phyloP scores from a whole-genome alignment of 2,888 invertebrate genomes.

The Spilosoma lubricipeda region DNA sequence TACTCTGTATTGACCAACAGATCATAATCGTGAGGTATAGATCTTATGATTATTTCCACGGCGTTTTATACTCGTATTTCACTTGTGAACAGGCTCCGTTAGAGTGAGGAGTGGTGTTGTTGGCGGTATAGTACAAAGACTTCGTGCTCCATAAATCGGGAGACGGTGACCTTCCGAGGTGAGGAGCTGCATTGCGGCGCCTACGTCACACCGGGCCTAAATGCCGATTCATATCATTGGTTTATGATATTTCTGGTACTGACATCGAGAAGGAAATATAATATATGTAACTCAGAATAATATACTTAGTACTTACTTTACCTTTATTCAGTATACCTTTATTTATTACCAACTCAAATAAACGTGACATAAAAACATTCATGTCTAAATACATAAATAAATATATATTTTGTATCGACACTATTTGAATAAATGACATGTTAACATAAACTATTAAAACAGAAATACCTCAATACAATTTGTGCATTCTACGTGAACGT shows the following conservation, averaged over 20 bases:
- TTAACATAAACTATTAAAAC: neutral
- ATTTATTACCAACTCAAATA: neutral
- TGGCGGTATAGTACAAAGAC: slow-evolving; percentile 75
- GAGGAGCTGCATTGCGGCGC: slow-evolving; percentile 47
- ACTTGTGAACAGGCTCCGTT: slow-evolving; percentile 60
- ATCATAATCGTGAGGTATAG: slow-evolving; percentile 50
- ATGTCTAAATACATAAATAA: no score
- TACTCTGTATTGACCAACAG: slow-evolving; percentile 47
- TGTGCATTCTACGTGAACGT: neutral
- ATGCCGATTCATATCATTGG: slow-evolving; percentile 40
- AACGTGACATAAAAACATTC: neutral
- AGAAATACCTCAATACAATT: neutral
- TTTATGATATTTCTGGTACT: slow-evolving; percentile 11
- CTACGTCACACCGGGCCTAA: slow-evolving; percentile 53
- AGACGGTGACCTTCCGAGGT: slow-evolving; percentile 70
- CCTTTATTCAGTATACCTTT: neutral
- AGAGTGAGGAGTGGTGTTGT: slow-evolving; percentile 69
- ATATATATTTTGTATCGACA: neutral
- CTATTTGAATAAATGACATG: neutral
- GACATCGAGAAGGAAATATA: neutral
- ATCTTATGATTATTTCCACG: slow-evolving; percentile 42
- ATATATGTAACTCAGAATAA: neutral
- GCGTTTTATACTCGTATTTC: slow-evolving; percentile 58
- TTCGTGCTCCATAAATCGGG: slow-evolving; percentile 80
- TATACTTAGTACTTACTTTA: neutral